Evolutionary conservation across 2,113 vertebrate genomes (phyloP).

Genomic region (Ctenomys sociabilis): DNA sequence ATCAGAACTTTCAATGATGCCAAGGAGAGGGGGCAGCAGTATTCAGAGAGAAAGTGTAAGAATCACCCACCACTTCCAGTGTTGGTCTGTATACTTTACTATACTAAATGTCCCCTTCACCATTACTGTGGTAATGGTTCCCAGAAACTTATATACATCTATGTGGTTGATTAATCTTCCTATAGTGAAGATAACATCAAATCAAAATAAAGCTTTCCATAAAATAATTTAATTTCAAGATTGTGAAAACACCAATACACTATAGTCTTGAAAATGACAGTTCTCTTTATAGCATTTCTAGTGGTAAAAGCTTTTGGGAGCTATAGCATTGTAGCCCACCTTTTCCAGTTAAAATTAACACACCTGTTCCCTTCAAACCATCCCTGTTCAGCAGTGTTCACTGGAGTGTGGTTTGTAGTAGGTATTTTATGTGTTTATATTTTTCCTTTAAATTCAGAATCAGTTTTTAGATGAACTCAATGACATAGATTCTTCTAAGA

Average conservation of each 20-base stretch:
- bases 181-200: background rate
- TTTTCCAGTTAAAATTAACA: conserved; percentile 19
- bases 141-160: background rate
- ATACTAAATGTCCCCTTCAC: background rate
- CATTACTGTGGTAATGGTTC: background rate
- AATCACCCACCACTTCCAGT: background rate
- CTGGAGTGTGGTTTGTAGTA: background rate
- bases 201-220: background rate
- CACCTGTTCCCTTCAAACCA: background rate
- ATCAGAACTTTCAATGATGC: background rate
- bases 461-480: background rate
- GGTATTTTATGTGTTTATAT: background rate
- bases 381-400: background rate
- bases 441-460: background rate
- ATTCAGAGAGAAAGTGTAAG: background rate
- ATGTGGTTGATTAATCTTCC: background rate
- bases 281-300: background rate
- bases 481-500: background rate
- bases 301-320: background rate
- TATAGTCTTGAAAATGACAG: background rate
- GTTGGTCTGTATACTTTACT: background rate
- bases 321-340: background rate
- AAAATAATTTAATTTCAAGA: background rate
- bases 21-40: background rate
- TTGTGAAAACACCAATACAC: background rate